Conservation (phyloP, 2,888 invertebrate species). For the Chymomyza caudatula region DNA sequence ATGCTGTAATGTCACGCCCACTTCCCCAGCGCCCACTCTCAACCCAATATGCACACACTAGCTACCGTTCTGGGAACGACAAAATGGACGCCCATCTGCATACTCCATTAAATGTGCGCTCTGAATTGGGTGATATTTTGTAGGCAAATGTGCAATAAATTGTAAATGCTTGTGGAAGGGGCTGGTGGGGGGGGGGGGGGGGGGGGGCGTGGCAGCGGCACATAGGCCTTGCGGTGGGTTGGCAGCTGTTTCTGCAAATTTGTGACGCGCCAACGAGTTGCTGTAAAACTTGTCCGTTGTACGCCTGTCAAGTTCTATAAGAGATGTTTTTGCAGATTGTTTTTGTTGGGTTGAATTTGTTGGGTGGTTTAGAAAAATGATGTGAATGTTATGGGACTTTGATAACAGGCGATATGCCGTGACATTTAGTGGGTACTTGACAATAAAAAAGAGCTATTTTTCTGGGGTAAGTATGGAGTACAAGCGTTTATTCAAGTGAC, state of each 20-base stretch:
- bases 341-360: constrained; percentile 43
- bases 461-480: background rate
- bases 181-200: background rate
- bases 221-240: background rate
- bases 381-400: constrained; percentile 41
- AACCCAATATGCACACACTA: constrained; percentile 1
- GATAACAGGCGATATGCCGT: constrained; percentile 49
- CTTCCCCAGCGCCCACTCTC: constrained; percentile 25
- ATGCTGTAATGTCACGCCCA: constrained; percentile 75
- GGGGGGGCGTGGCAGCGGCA: background rate
- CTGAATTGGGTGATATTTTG: constrained; percentile 69
- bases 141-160: constrained; percentile 73
- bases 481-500: background rate
- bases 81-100: constrained; percentile 36
- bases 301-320: constrained; percentile 71
- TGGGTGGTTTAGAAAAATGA: constrained; percentile 34
- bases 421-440: constrained; percentile 50
- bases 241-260: constrained; percentile 44
- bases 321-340: constrained; percentile 62
- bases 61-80: background rate
- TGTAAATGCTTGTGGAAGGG: constrained; percentile 65
- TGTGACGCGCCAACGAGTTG: constrained; percentile 46
- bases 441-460: background rate
- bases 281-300: constrained; percentile 66
- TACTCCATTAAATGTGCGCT: constrained; percentile 56